Evolutionary conservation across 2,797 vertebrate genomes (phyloP).

Genomic region (Scarus forsteni): DNA sequence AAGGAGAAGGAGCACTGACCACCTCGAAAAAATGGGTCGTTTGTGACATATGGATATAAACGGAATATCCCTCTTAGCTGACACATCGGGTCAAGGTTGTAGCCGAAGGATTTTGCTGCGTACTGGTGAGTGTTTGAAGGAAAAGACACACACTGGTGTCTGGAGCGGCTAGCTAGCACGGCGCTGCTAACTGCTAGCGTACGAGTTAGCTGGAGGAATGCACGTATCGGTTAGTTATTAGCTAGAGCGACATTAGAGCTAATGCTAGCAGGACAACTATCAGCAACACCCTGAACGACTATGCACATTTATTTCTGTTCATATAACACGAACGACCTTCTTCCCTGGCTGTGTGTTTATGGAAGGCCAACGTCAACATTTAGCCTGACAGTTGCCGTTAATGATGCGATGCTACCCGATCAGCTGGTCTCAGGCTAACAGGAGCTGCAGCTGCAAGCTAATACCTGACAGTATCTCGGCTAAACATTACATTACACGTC

Average conservation of each 20-base stretch:
- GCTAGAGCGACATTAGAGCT: neutral
- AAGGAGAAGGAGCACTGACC: constrained; percentile 60
- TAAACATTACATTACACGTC: neutral
- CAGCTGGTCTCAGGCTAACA: constrained; percentile 54
- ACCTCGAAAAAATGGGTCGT: constrained; percentile 52
- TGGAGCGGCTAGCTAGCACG: constrained; percentile 51
- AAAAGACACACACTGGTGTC: constrained; percentile 6
- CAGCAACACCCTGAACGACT: neutral
- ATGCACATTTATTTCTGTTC: rapidly evolving
- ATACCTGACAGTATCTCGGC: neutral
- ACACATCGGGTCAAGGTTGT: constrained; percentile 37
- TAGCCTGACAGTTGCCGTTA: constrained; percentile 57
- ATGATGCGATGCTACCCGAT: constrained; percentile 46
- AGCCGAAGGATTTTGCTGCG: constrained; percentile 43
- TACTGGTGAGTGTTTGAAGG: constrained; percentile 60
- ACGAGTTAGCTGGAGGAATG: constrained; percentile 64
- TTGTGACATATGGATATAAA: constrained; percentile 75
- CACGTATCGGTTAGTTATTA: constrained; percentile 29
- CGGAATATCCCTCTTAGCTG: constrained; percentile 42
- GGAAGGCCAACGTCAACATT: constrained; percentile 37
- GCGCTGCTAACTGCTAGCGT: constrained; percentile 59
- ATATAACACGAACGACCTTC: rapidly evolving
- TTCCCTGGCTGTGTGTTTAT: neutral
- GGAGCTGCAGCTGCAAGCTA: constrained; percentile 10
- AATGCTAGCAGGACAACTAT: constrained; percentile 4